phyloP scores from a whole-genome alignment of 2,888 invertebrate genomes.

The Microplitis deprimator region DNA sequence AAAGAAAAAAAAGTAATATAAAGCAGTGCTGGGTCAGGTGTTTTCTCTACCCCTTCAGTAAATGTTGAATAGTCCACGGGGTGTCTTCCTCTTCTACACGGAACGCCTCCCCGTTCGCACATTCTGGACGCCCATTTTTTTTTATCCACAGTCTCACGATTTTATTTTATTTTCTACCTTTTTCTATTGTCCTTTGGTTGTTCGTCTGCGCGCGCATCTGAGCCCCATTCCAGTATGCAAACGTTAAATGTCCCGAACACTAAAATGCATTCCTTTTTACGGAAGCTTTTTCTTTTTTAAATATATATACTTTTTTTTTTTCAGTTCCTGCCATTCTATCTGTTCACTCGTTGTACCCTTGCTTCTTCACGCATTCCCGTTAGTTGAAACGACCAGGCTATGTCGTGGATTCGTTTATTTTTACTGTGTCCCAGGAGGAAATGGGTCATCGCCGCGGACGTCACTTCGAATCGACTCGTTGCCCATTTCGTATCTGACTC shows the following conservation, averaged over 20 bases:
- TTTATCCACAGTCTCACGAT: conserved; percentile 3
- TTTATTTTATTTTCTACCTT: conserved; percentile 4
- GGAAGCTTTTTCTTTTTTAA: not conserved
- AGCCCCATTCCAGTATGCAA: not conserved
- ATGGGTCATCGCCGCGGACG: conserved; percentile 32
- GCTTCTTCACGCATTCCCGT: conserved; percentile 8
- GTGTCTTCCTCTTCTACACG: conserved; percentile 42
- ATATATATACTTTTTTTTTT: not conserved
- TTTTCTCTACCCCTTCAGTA: conserved; percentile 46
- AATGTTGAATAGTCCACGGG: conserved; percentile 50
- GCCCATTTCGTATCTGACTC: conserved; percentile 23
- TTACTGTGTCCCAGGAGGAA: conserved; percentile 20
- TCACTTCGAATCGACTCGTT: conserved; percentile 27
- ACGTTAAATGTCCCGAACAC: conserved; percentile 25
- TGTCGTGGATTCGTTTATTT: conserved; percentile 29
- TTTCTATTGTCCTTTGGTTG: not conserved
- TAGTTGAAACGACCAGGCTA: not conserved
- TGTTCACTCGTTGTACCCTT: not conserved
- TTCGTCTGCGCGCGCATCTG: conserved; percentile 25
- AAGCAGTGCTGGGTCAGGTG: conserved; percentile 50
- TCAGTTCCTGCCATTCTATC: not conserved
- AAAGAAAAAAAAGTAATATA: conserved; percentile 23
- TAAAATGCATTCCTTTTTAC: conserved; percentile 21
- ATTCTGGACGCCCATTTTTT: conserved; percentile 40
- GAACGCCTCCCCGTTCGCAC: conserved; percentile 47